A percentile compares a stretch with the other conserved stretches of the same genome.
phyloP scores from a whole-genome alignment of 2,888 invertebrate genomes.

The Beris morrisii region DNA sequence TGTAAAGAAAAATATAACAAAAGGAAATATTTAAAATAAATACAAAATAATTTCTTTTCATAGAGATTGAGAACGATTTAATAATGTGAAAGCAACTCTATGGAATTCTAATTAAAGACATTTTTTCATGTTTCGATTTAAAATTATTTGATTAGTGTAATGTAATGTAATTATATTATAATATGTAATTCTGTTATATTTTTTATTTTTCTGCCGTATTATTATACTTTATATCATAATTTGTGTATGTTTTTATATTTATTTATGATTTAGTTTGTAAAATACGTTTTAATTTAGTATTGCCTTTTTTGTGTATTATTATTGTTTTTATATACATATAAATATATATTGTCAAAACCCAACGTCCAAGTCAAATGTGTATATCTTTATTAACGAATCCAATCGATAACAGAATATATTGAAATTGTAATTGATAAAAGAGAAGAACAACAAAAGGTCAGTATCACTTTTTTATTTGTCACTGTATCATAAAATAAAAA shows the following conservation, averaged over 20 bases:
- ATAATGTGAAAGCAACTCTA: conserved; percentile 29
- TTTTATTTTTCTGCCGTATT: conserved; percentile 1
- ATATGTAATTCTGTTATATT: conserved; percentile 4
- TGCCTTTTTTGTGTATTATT: neutral
- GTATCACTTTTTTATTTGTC: too few relatives aligned
- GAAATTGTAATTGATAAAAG: too few relatives aligned
- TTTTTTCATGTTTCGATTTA: conserved; percentile 21
- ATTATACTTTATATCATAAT: neutral
- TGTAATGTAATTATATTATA: conserved; percentile 17
- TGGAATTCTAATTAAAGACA: conserved; percentile 29
- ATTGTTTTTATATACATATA: conserved; percentile 30
- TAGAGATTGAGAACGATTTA: conserved; percentile 29
- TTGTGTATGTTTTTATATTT: conserved; percentile 28
- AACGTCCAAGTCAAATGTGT: conserved; percentile 24
- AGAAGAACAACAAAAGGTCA: too few relatives aligned
- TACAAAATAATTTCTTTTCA: conserved; percentile 20
- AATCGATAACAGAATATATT: too few relatives aligned
- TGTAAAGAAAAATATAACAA: conserved; percentile 29
- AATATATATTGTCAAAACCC: conserved; percentile 25
- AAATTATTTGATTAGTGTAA: conserved; percentile 29
- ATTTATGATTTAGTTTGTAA: conserved; percentile 31
- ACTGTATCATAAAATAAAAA: too few relatives aligned
- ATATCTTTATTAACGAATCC: too few relatives aligned
- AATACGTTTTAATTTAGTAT: conserved; percentile 23
- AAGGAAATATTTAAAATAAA: conserved; percentile 8